Conservation (phyloP, 1,140 invertebrate genomes). For the Oedothorax gibbosus region DNA sequence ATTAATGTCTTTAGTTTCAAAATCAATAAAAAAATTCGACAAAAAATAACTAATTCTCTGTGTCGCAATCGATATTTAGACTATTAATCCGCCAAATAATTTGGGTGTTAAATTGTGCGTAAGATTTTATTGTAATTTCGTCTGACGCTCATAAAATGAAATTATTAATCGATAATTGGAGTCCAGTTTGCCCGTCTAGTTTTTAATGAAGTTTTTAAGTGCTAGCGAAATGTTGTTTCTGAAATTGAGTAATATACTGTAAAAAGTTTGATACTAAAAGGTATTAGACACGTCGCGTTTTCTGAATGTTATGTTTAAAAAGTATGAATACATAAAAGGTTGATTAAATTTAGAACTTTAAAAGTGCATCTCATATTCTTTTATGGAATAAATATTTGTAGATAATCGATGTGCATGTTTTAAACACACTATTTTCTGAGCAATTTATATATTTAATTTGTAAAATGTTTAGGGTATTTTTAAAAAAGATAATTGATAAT, state of each 20-base stretch:
- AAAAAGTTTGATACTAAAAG: not conserved
- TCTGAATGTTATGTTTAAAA: not conserved
- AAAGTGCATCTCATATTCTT: not conserved
- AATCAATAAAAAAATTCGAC: conserved; percentile 47
- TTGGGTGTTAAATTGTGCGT: conserved; percentile 48
- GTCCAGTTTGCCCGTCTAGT: not conserved
- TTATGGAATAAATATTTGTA: not conserved
- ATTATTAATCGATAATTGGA: conserved; percentile 32
- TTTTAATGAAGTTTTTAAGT: not conserved
- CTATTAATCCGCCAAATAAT: conserved; percentile 19
- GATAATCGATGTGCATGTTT: not conserved
- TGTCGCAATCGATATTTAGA: conserved; percentile 28
- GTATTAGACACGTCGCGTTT: not conserved
- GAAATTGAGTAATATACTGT: not conserved
- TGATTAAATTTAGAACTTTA: not conserved
- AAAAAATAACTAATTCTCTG: conserved; percentile 1
- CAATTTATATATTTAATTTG: not conserved
- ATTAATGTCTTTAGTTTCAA: conserved; percentile 54
- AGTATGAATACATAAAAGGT: not conserved
- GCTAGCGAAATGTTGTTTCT: not conserved
- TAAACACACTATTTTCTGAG: not conserved
- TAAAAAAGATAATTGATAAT: not conserved
- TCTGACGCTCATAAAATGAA: conserved; percentile 44
- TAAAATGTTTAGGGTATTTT: not conserved
- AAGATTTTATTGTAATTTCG: conserved; percentile 45